Evolutionary conservation across 2,888 invertebrate species (phyloP), one percentile per base, ranked within the genome.

Genomic region (Amblyjoppa proteus): DNA sequence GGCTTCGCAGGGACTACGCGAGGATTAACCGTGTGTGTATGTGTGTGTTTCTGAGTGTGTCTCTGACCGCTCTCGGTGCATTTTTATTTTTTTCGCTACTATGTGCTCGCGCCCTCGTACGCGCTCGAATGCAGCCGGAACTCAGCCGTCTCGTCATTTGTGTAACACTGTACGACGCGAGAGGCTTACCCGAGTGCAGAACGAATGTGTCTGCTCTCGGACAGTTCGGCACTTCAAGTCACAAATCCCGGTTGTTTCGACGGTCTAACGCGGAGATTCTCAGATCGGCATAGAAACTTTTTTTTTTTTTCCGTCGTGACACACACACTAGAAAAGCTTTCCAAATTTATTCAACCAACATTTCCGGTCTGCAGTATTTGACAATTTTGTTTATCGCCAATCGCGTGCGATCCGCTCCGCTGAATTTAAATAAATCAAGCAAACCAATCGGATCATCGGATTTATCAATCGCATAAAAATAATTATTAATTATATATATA

Each of bases 101-200:
- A 64, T 70, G 64, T 58, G 64, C 73, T 58, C 49, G 31, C 49
- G 31, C 41, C 16, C 13, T 34, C 31, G 28, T 58, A 58, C 70
- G 70, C 82, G 92, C 92, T 92, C 90, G 90, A 91, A 90, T 91
- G 92, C 92, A 88, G 90, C 83, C 88, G 91, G 90, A 91, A 92
- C 88, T 91, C 91, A 92, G 90, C 91, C 92, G 89, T 92, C 91
- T 91, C 90, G 91, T 88, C 89, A 90, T 89, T 88, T 87, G 86
- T 87, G 87, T 86, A 87, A 88, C 88, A 88, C 81, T 82, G 83
- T 84, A 80, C 49, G 34, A 77, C 41, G 53, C 51, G 53, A 56
- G 61, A 61, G 28, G 58, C 28, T 58, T 58, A 68, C 31, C 7
- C 38, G 41, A 73, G 41, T 75, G 70, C 71, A 66, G 77, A 74